Conservation (phyloP, 2,113 vertebrate genomes). For the Colius striatus region DNA sequence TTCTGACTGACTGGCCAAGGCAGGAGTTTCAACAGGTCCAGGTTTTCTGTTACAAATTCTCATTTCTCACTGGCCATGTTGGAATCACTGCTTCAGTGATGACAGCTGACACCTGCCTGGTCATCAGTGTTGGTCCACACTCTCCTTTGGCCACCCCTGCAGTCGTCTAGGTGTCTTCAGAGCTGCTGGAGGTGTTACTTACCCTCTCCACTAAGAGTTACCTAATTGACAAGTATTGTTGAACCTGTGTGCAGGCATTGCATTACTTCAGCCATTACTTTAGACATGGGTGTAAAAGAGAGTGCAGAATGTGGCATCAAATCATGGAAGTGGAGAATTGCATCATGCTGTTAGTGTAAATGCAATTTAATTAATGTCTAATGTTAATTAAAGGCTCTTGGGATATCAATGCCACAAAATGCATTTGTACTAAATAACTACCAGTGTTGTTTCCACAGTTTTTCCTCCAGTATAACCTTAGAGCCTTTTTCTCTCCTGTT, state of each 20-base stretch:
- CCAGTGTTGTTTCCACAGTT: neutral
- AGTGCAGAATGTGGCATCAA: neutral
- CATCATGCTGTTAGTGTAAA: neutral
- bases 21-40: neutral
- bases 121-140: neutral
- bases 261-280: neutral
- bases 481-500: neutral
- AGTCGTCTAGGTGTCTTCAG: rapidly evolving
- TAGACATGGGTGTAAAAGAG: neutral
- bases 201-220: neutral
- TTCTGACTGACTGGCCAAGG: neutral
- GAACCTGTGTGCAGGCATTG: neutral
- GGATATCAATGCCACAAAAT: neutral
- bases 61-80: neutral
- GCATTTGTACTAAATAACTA: neutral
- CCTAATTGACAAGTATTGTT: neutral
- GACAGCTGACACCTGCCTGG: neutral
- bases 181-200: neutral
- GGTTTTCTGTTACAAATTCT: neutral
- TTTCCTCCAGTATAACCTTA: neutral
- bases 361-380: neutral
- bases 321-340: neutral
- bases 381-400: neutral
- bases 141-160: neutral
- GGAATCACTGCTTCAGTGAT: neutral